Percentiles rank a stretch among this genome's conserved stretches.
Evolutionary conservation across 2,888 invertebrate genomes (phyloP).

Genomic region (Eudemis profundana): DNA sequence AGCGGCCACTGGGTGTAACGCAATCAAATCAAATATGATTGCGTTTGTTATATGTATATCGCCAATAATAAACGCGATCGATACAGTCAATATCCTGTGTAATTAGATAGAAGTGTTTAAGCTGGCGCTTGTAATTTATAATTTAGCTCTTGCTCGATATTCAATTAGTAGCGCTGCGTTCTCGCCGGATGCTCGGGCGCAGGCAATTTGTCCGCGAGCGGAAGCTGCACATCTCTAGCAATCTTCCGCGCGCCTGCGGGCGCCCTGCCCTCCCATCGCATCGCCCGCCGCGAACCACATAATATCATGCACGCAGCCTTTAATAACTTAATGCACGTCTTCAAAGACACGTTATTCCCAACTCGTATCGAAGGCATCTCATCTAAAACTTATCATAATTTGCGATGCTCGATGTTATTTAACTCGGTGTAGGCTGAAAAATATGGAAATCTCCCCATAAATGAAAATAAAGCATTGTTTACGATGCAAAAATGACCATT

Average conservation of each 20-base stretch:
- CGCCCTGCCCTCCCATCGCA: slow-evolving; percentile 19
- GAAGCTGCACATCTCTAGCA: slow-evolving; percentile 71
- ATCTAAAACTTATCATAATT: background rate
- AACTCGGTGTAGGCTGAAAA: background rate
- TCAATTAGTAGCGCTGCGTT: slow-evolving; percentile 61
- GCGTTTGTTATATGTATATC: slow-evolving; percentile 34
- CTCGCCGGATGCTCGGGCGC: slow-evolving; percentile 61
- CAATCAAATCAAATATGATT: slow-evolving; percentile 41
- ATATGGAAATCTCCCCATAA: background rate
- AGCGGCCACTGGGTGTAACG: slow-evolving; percentile 66
- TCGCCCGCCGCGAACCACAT: slow-evolving; percentile 20
- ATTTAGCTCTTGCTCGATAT: slow-evolving; percentile 55
- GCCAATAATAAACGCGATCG: slow-evolving; percentile 1
- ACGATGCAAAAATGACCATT: slow-evolving; percentile 63
- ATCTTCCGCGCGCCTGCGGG: slow-evolving; percentile 54
- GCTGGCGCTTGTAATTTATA: slow-evolving; percentile 53
- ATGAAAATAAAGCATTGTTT: slow-evolving; percentile 55
- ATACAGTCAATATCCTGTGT: slow-evolving; percentile 32
- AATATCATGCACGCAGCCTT: slow-evolving; percentile 42
- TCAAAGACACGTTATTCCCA: slow-evolving; percentile 16
- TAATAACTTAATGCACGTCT: slow-evolving; percentile 42
- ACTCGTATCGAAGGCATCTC: slow-evolving; percentile 1
- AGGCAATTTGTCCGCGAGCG: slow-evolving; percentile 71
- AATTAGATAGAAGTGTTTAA: slow-evolving; percentile 2
- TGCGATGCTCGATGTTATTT: background rate